These are phyloP conservation scores for Etheostoma spectabile DNA, from an alignment of 2,113 vertebrate genomes.

Conservation along the genomic window DNA sequence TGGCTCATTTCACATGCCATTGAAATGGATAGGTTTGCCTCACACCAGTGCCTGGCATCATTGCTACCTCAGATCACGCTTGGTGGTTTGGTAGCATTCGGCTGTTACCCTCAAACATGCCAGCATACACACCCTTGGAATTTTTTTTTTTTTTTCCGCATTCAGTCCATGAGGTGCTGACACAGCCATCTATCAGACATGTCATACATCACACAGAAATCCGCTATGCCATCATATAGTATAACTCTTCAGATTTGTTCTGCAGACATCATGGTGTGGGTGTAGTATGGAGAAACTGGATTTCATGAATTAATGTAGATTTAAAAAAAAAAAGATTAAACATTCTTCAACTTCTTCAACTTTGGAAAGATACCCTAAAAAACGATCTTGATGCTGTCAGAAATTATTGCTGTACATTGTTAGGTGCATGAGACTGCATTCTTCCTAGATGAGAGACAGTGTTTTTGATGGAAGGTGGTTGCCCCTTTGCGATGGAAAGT, in stretches of 20 bases:
- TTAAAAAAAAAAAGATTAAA: background rate
- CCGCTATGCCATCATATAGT: constrained; percentile 29
- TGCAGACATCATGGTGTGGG: constrained; percentile 30
- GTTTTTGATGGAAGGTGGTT: constrained; percentile 72
- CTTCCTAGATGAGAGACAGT: constrained; percentile 68
- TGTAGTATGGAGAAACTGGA: constrained; percentile 9
- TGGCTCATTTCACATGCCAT: constrained; percentile 55
- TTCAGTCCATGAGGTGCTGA: constrained; percentile 50
- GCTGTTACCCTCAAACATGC: constrained; percentile 41
- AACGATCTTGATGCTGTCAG: constrained; percentile 60
- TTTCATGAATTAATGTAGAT: constrained; percentile 14
- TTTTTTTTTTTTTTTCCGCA: constrained; percentile 12
- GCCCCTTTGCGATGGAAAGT: constrained; percentile 65
- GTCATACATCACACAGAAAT: constrained; percentile 30
- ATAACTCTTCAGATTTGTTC: constrained; percentile 43
- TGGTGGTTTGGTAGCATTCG: constrained; percentile 61
- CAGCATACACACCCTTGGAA: constrained; percentile 46
- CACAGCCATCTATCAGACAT: constrained; percentile 34
- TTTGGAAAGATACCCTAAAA: constrained; percentile 46
- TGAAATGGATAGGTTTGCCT: constrained; percentile 66
- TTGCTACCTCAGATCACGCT: constrained; percentile 53
- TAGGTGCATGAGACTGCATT: constrained; percentile 63
- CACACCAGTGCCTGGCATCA: constrained; percentile 58
- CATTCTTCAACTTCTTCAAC: constrained; percentile 24
- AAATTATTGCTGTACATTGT: constrained; percentile 60